phyloP scores from a whole-genome alignment of 2,888 invertebrate species.

The Sialis fuliginosa region DNA sequence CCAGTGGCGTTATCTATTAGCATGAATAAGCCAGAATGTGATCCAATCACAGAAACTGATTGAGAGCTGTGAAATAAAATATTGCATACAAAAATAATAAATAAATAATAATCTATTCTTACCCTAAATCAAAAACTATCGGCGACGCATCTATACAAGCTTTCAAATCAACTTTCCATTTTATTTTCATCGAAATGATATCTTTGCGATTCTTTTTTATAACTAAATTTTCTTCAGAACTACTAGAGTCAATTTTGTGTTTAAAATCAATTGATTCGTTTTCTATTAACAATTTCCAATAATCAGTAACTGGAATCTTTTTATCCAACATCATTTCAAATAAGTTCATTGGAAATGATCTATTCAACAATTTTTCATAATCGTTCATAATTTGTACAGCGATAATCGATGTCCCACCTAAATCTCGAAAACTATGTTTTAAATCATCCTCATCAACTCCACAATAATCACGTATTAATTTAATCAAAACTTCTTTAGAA shows the following conservation, averaged over 20 bases:
- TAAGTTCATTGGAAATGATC: constrained; percentile 28
- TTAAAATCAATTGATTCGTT: not conserved
- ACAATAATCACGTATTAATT: constrained; percentile 17
- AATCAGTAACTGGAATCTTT: constrained; percentile 23
- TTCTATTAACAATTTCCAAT: constrained; percentile 10
- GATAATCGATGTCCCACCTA: constrained; percentile 55
- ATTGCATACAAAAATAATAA: not conserved
- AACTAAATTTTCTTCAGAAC: constrained; percentile 4
- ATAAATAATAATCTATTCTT: constrained; percentile 16
- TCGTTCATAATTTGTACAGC: constrained; percentile 44
- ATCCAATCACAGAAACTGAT: constrained; percentile 37
- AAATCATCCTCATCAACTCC: constrained; percentile 15
- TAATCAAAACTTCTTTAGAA: constrained; percentile 15
- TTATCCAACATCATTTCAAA: constrained; percentile 34
- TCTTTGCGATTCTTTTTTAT: constrained; percentile 9
- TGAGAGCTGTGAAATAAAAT: not conserved
- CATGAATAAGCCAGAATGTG: constrained; percentile 55
- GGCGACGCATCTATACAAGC: constrained; percentile 78
- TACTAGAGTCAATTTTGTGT: constrained; percentile 1
- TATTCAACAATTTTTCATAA: constrained; percentile 27
- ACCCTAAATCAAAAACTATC: constrained; percentile 30
- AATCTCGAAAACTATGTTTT: constrained; percentile 30
- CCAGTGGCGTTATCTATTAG: constrained; percentile 39
- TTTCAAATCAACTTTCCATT: constrained; percentile 41
- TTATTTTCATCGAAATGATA: constrained; percentile 12